Evolutionary conservation across 2,888 invertebrate genomes (phyloP), one percentile per base, ranked within the genome.

Genomic region (Nowickia ferox): DNA sequence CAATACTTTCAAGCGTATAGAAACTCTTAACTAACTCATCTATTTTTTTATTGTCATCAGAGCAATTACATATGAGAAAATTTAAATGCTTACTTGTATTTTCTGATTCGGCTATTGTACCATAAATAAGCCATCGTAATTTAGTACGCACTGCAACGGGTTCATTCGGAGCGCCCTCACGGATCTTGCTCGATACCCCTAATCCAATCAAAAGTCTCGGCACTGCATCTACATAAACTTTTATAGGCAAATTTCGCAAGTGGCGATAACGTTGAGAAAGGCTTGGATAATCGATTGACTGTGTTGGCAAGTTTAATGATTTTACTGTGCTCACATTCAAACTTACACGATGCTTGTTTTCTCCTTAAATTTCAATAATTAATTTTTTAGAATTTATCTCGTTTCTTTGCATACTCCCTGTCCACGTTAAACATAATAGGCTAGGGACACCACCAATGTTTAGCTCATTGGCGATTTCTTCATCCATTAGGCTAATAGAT

Each of bases 111-210:
- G 22, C 22, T 22, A 22, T 22, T 22, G 78, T n/a, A 1, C 84
- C 74, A 40, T 84, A 78, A 61, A 84, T 51, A 15, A 84, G 40
- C 84, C 79, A 84, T 75, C 84, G 71, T 13, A 84, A 17, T 57
- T 79, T 68, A 48, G 79, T 84, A 6, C 48, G 40, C 5, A 69
- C 71, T 30, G 84, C 84, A 44, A 84, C n/a, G 4, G 75, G 72
- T 17, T 84, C 84, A 42, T 84, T n/a, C 42, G 57, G 19, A 8
- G 59, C 46, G 9, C 84, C 75, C 46, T 84, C 51, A 22, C 51
- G 55, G 5, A 42, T 65, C 44, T 84, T 84, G 30, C 9, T 57
- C 44, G 63, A 71, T 2, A 84, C 30, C 19, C 79, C 79, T 9
- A 84, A 40, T 17, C 84, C 78, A 40, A 82, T 82, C 22, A 82